Base-by-base conservation (phyloP, 2,113 vertebrate species). In the Geococcyx californianus region DNA sequence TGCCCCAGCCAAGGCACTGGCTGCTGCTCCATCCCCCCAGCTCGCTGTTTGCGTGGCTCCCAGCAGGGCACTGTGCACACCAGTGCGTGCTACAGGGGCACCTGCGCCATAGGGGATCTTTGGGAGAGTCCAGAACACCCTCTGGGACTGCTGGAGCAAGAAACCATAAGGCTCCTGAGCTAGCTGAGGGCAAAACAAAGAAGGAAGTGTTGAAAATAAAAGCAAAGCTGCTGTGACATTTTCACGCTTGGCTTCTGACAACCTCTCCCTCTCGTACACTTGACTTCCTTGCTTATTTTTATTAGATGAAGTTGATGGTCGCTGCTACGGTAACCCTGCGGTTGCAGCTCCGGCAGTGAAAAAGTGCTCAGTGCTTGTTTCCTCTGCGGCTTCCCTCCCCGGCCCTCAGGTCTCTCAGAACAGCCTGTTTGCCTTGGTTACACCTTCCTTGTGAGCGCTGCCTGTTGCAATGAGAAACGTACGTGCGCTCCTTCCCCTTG, bases 271-370 rank as follows among this genome's bases (percentile, higher is more conserved):
- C 79, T 91, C 16, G 3, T 52, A 63, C 90, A 87, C 68, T 93
- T 76, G 89, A 92, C 84, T 97, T 95, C 93, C 69, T 74, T 40
- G 85, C 95, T 95, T 98, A 96, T 97, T 97, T 98, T 97, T 97
- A 97, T 97, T 97, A 96, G 92, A 96, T 93, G 93, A 94, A 66
- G 36, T 84, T 83, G 85, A 78, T 96, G 97, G 91, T 95, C 60
- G 93, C 90, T 97, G 91, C 96, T 90, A 91, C 70, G 38, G 96
- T 93, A 94, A 96, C 95, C 60, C 52, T 81, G 90, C 44, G 82
- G 95, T 97, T 92, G 91, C 88, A 84, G 94, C 80, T 82, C 93
- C 92, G 84, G 81, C 89, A 84, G 91, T 36, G 54, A 62, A 56
- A 6, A 34, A 93, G 60, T 23, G 72, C 64, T 91, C 89, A 89